phyloP scores from a whole-genome alignment of 2,888 invertebrate genomes.

The Baccha elongata region DNA sequence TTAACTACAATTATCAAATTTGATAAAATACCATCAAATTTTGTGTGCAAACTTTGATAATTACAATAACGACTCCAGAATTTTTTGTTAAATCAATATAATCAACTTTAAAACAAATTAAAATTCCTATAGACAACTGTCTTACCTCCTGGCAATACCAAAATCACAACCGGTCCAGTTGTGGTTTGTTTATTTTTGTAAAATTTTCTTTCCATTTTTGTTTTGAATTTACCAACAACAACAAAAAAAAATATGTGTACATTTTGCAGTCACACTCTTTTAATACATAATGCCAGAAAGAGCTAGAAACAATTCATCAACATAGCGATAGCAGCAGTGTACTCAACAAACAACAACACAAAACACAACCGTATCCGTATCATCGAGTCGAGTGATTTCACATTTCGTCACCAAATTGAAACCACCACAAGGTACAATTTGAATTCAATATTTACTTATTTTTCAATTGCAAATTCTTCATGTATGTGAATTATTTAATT shows the following conservation, averaged over 20 bases:
- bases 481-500: constrained; percentile 41
- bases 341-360: constrained; percentile 27
- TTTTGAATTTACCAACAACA: constrained; percentile 55
- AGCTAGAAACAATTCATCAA: constrained; percentile 9
- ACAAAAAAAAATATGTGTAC: constrained; percentile 32
- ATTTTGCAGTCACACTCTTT: constrained; percentile 15
- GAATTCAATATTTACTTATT: constrained; percentile 35
- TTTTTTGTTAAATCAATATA: too few relatives aligned
- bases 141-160: constrained; percentile 51
- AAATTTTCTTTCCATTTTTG: constrained; percentile 42
- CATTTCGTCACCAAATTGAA: constrained; percentile 52
- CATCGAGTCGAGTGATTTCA: constrained; percentile 48
- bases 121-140: too few relatives aligned
- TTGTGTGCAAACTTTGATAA: too few relatives aligned
- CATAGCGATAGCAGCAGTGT: background rate
- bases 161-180: constrained; percentile 8
- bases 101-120: too few relatives aligned
- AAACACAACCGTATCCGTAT: constrained; percentile 35
- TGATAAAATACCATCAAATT: too few relatives aligned
- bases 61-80: too few relatives aligned
- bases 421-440: constrained; percentile 54
- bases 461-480: constrained; percentile 28
- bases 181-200: constrained; percentile 68
- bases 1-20: too few relatives aligned
- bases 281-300: constrained; percentile 11